A percentile compares a stretch with the other conserved stretches of the same genome.
Evolutionary conservation across 2,113 vertebrate genomes (phyloP).

Genomic region (Myotis davidii): DNA sequence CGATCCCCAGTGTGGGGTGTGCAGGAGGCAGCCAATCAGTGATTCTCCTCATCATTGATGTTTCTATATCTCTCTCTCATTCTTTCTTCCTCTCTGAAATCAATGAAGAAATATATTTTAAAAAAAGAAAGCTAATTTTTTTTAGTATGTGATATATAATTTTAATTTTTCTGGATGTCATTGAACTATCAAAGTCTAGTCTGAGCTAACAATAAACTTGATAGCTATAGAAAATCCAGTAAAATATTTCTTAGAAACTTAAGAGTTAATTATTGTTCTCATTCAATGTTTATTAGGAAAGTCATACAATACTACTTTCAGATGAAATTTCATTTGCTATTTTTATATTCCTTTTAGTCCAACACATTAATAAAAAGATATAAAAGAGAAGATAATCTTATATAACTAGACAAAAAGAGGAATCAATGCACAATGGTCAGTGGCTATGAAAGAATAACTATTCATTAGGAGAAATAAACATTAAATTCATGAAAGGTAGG

Average conservation of each 20-base stretch:
- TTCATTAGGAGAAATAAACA: background rate
- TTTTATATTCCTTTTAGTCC: background rate
- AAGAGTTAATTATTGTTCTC: background rate
- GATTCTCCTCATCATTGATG: no score
- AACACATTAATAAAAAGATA: background rate
- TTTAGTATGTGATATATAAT: background rate
- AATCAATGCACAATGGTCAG: background rate
- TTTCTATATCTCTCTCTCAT: no score
- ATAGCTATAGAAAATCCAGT: background rate
- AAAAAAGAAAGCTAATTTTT: background rate
- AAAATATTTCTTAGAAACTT: background rate
- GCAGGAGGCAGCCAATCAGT: no score
- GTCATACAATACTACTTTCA: background rate
- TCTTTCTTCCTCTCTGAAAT: no score
- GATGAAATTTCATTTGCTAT: background rate
- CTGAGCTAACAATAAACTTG: background rate
- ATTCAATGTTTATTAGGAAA: background rate
- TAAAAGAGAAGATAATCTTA: background rate
- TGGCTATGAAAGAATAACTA: background rate
- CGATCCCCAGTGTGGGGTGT: no score
- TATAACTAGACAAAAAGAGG: background rate
- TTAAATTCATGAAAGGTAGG: background rate
- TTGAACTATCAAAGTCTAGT: background rate
- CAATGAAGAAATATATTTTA: no score
- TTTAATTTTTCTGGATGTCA: background rate